Percentiles rank a stretch among this genome's conserved stretches.
Conservation (phyloP, 2,113 vertebrate species). For the Eptesicus fuscus region DNA sequence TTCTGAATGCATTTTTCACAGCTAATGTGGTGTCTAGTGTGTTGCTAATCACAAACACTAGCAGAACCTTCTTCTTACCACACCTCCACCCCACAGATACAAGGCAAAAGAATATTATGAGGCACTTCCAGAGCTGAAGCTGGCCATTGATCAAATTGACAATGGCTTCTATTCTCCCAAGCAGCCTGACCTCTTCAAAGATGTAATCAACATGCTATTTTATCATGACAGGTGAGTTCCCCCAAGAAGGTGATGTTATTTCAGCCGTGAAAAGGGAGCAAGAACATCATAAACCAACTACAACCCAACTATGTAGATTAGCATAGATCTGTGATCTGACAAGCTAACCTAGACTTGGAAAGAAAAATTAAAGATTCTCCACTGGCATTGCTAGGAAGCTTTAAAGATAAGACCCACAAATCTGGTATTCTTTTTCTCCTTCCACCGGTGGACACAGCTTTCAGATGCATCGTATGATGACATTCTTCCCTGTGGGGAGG, state of each 20-base stretch:
- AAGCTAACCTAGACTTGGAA: background rate
- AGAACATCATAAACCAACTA: background rate
- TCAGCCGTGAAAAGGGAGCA: background rate
- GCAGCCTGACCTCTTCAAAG: constrained; percentile 91
- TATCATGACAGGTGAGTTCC: constrained; percentile 90
- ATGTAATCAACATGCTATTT: constrained; percentile 94
- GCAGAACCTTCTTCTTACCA: background rate
- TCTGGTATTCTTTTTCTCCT: background rate
- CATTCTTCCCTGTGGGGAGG: background rate
- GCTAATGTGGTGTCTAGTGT: background rate
- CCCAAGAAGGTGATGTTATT: background rate
- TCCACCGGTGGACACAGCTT: background rate
- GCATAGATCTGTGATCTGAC: background rate
- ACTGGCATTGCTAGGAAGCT: background rate
- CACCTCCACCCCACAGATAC: constrained; percentile 82
- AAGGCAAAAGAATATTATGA: constrained; percentile 90
- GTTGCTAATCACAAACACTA: background rate
- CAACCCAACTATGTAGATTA: background rate
- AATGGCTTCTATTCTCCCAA: constrained; percentile 91
- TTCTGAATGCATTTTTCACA: background rate
- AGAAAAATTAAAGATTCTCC: background rate
- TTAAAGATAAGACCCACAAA: constrained; percentile 6
- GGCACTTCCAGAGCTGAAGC: constrained; percentile 89
- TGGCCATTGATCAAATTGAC: constrained; percentile 92
- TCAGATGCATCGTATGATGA: background rate